Conservation (phyloP, 2,113 vertebrate species). For the Microcebus lehilahytsara region DNA sequence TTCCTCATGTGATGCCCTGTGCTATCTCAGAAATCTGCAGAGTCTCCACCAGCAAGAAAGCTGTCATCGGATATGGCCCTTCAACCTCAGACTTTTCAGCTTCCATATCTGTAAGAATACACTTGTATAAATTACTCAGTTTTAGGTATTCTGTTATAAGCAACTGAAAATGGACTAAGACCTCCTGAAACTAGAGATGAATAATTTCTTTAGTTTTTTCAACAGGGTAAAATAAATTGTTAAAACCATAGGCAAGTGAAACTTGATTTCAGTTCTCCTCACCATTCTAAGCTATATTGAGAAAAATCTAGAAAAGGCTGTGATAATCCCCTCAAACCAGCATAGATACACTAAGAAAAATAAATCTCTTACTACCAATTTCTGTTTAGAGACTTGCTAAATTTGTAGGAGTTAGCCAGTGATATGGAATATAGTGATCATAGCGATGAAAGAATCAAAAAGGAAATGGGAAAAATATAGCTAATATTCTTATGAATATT, state of each 20-base stretch:
- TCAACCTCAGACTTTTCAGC: not conserved
- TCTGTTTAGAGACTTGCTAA: not conserved
- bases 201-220: not conserved
- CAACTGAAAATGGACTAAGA: not conserved
- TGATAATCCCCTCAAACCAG: not conserved
- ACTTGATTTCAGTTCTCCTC: not conserved
- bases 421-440: not conserved
- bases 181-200: not conserved
- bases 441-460: not conserved
- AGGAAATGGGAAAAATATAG: not conserved
- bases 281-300: not conserved
- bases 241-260: not conserved
- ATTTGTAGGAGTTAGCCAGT: not conserved
- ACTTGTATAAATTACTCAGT: not conserved
- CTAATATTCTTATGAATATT: not conserved
- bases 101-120: not conserved
- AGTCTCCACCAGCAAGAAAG: not conserved
- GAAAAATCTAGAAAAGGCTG: not conserved
- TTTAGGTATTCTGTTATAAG: not conserved
- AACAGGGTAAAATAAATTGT: not conserved
- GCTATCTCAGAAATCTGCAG: not conserved
- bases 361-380: not conserved
- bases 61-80: not conserved
- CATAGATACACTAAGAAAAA: not conserved
- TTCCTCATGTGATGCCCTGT: not conserved